These are phyloP conservation scores for Tetramorium simillimum DNA, from an alignment of 1,140 invertebrate species.

Conservation along the genomic window DNA sequence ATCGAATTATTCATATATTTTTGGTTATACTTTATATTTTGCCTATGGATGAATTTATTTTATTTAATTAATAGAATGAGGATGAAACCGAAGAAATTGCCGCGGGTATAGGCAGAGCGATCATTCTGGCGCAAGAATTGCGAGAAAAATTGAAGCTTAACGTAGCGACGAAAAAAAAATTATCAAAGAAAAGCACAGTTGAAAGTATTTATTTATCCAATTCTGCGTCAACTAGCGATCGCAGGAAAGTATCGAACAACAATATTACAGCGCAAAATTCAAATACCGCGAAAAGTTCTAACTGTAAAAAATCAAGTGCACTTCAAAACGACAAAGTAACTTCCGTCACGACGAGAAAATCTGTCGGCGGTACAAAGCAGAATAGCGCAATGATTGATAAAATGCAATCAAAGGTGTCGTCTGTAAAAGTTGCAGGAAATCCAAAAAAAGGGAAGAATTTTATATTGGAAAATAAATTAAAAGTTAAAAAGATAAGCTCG, in stretches of 20 bases:
- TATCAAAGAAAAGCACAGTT: background rate
- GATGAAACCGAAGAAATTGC: slow-evolving; percentile 74
- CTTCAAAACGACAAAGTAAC: background rate
- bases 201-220: background rate
- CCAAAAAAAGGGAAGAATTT: slow-evolving; percentile 74
- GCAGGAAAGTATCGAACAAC: background rate
- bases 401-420: background rate
- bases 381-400: background rate
- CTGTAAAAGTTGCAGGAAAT: background rate
- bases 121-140: slow-evolving; percentile 77
- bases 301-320: background rate
- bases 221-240: background rate
- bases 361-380: background rate
- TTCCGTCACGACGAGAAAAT: background rate
- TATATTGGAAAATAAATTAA: slow-evolving; percentile 77
- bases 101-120: slow-evolving; percentile 74
- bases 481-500: slow-evolving; percentile 52
- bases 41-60: background rate
- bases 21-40: slow-evolving; percentile 3
- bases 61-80: slow-evolving; percentile 53
- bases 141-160: slow-evolving; percentile 71
- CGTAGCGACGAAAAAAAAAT: slow-evolving; percentile 6
- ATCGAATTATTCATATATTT: background rate
- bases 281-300: background rate
- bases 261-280: background rate